Evolutionary conservation across 2,797 vertebrate species (phyloP), one percentile per base, ranked within the genome.

Genomic region (Sebastes diaconus): DNA sequence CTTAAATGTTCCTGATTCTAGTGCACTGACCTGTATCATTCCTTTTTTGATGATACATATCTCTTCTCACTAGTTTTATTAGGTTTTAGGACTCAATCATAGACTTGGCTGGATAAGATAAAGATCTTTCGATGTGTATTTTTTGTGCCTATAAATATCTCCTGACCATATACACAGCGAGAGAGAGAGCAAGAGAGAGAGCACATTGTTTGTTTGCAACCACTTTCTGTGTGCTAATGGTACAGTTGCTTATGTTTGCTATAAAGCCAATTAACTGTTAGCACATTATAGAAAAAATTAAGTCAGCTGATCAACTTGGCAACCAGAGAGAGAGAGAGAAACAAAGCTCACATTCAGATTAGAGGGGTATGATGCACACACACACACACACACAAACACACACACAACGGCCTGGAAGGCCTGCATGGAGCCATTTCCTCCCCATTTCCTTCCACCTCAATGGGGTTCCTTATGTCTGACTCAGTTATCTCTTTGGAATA

Each of bases 401-500:
- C 39, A 42, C 14, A 74, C 32, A 82, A 39, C 5, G 4, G 29
- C 64, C 66, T 73, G 63, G 13, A 46, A 67, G 59, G 61, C 69
- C 61, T 75, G 64, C 18, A 39, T 52, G 57, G 65, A 75, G 73
- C 65, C n/a, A 50, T 73, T 87, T 86, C 75, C 71, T 75, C 73
- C 64, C 36, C 14, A 55, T 80, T 75, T 79, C 68, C 54, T 79
- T 82, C 78, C 68, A 79, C 68, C 46, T 82, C 76, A 30, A 6
- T 67, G 75, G 50, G 69, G 61, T 77, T 86, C 79, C 80, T 75
- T 57, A 68, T 46, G 65, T 80, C 79, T 81, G 74, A 76, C 74
- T 81, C 42, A 8, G 69, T 86, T 69, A 77, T 86, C 65, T 77
- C 36, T 76, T 39, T 83, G 82, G 77, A 85, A 60, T 59, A 52